Conservation (phyloP, 2,797 vertebrate genomes). For the Phrynocephalus guinanensis region DNA sequence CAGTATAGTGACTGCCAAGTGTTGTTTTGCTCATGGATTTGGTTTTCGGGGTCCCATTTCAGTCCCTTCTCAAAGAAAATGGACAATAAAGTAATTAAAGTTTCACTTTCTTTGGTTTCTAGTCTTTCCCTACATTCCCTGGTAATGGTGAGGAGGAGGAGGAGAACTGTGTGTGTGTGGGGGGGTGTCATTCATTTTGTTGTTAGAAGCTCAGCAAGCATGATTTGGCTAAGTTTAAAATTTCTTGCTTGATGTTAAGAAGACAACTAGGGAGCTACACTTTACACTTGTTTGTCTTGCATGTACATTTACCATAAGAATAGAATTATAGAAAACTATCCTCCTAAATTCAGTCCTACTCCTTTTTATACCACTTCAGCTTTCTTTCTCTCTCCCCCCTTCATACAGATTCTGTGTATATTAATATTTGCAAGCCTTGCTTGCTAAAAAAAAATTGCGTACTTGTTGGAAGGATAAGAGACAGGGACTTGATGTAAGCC, state of each 20-base stretch:
- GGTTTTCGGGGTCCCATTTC: neutral
- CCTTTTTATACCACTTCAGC: neutral
- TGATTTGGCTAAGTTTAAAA: conserved; percentile 13
- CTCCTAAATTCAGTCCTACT: neutral
- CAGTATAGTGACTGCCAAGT: neutral
- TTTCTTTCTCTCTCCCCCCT: no score
- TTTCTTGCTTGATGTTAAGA: conserved; percentile 22
- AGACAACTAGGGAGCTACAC: neutral
- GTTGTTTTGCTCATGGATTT: neutral
- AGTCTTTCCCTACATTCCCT: conserved; percentile 15
- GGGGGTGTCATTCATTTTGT: neutral
- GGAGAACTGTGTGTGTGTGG: conserved; percentile 29
- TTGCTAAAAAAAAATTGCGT: neutral
- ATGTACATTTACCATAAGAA: neutral
- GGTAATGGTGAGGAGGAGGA: conserved; percentile 13
- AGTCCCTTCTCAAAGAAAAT: conserved; percentile 3
- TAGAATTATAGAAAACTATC: neutral
- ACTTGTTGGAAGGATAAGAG: neutral
- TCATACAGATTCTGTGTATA: neutral
- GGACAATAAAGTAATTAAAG: rapidly evolving
- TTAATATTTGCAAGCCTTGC: neutral
- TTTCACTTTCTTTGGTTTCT: conserved; percentile 25
- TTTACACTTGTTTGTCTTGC: neutral
- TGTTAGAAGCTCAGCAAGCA: conserved; percentile 9
- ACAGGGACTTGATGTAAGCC: neutral